Conservation (phyloP, 2,113 vertebrate genomes). For the Stictonetta naevosa region DNA sequence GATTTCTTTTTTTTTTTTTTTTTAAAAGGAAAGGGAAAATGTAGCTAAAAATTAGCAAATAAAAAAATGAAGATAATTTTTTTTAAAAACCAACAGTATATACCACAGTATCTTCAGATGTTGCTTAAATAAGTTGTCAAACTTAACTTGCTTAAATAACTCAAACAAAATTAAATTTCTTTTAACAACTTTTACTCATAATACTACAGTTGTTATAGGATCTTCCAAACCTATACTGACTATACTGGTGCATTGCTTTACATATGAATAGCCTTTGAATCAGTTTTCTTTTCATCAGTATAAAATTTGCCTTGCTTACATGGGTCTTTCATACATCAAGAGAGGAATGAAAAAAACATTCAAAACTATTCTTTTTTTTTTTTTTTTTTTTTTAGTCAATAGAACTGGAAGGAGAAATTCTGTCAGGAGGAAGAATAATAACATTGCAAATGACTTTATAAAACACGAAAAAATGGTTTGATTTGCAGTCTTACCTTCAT, state of each 20-base stretch:
- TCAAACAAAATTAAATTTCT: neutral
- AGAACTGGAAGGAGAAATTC: neutral
- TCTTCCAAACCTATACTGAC: neutral
- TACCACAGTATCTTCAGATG: neutral
- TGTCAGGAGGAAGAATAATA: neutral
- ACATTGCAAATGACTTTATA: neutral
- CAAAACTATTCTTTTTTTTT: neutral
- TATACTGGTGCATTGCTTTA: neutral
- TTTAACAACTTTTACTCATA: neutral
- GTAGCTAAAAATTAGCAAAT: neutral
- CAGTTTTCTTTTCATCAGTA: neutral
- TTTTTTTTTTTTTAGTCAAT: neutral
- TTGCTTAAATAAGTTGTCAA: neutral
- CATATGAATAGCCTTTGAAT: neutral
- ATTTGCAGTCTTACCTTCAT: slow-evolving; percentile 36
- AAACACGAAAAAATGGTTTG: neutral
- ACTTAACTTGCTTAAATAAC: neutral
- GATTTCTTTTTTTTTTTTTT: too few relatives aligned
- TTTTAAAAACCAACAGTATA: neutral
- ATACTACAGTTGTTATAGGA: neutral
- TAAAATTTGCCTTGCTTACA: neutral
- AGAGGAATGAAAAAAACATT: neutral
- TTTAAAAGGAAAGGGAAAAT: neutral
- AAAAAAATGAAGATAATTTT: too few relatives aligned
- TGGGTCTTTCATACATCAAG: neutral